Base-by-base conservation (phyloP, 92 coral and sea anemone species). In the Epizoanthus scotinus region DNA sequence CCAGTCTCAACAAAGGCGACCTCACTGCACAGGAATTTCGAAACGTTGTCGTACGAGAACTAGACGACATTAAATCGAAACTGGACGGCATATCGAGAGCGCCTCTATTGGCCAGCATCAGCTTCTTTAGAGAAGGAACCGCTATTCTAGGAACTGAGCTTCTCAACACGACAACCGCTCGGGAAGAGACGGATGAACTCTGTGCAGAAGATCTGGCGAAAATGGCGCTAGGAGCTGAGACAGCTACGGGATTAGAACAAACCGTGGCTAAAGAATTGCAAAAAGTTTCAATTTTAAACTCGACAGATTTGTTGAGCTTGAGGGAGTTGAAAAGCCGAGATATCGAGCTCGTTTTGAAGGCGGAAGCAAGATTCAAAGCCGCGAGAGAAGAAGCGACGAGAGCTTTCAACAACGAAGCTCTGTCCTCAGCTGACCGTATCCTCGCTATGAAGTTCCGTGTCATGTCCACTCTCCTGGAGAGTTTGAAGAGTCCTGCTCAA, bases 331-430 rank as follows among this genome's bases (percentile, higher is more conserved):
- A 82, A 60, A 20, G 67, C n/a, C 79, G 22, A 6, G 74, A 59
- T 25, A 62, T 58, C 24, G 86, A 18, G 42, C 2, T 36, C 42
- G 42, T 36, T 36, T 36, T 5, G 6, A 70, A 59, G 47, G 78
- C 78, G 6, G 74, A 82, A 26, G 62, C 71, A 15, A 70, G 70
- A 49, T 82, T 82, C 22, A 71, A 42, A 82, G 70, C 80, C 29
- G 71, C 79, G 6, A 55, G 86, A 7, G 86, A 70, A 38, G 67
- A 71, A 9, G 79, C 79, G 15, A 82, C 86, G 44, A 59, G 56
- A 68, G 61, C 79, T 6, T 57, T 82, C 25, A 36, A n/a, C n/a
- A n/a, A n/a, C n/a, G n/a, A n/a, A n/a, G n/a, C n/a, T n/a, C n/a
- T n/a, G n/a, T n/a, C n/a, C n/a, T n/a, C n/a, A n/a, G n/a, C n/a